A percentile compares a stretch with the other conserved stretches of the same genome.
phyloP scores from a whole-genome alignment of 2,113 vertebrate species.

The Tretioscincus oriximinensis region DNA sequence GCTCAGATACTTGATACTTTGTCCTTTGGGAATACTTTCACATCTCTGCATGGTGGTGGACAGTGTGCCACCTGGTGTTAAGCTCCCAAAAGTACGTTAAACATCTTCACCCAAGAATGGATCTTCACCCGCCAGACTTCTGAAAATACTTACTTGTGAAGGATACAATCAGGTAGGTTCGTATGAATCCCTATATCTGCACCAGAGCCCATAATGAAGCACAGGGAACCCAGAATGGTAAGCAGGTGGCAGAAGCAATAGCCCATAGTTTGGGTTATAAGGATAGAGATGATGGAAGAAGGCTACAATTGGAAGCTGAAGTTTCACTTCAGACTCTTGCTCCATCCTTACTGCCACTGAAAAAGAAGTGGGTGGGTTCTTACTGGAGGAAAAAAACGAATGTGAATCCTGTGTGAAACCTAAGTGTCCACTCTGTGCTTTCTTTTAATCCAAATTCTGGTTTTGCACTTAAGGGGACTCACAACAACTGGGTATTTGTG shows the following conservation, averaged over 20 bases:
- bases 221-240: not conserved
- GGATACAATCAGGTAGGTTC: not conserved
- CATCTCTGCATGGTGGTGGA: not conserved
- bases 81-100: not conserved
- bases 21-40: not conserved
- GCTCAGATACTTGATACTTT: not conserved
- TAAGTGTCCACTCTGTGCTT: too few species aligned
- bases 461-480: too few species aligned
- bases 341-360: too few species aligned
- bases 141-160: not conserved
- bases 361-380: too few species aligned
- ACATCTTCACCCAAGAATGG: not conserved
- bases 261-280: too few species aligned
- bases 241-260: not conserved
- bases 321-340: too few species aligned
- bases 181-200: not conserved
- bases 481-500: too few species aligned
- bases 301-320: too few species aligned
- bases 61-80: slow-evolving; percentile 1
- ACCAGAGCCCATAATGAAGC: not conserved
- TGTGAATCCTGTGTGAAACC: too few species aligned
- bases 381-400: too few species aligned
- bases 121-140: not conserved
- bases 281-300: too few species aligned
- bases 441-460: too few species aligned